Percentiles rank a stretch among this genome's conserved stretches.
Conservation (phyloP, 2,113 vertebrate species). For the Boulengeromyrus knoepffleri region DNA sequence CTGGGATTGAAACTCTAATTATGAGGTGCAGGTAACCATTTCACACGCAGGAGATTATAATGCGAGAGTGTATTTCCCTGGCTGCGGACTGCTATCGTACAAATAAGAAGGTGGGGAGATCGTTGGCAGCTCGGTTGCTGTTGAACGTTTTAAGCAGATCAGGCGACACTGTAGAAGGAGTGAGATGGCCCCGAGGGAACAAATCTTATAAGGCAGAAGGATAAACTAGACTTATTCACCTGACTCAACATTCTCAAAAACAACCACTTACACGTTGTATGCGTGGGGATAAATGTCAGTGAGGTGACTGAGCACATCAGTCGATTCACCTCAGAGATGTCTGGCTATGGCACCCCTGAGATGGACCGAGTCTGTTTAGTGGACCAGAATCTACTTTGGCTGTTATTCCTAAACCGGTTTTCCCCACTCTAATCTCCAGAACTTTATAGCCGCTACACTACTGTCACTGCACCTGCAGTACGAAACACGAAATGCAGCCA, state of each 20-base stretch:
- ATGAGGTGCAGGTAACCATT: background rate
- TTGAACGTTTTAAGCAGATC: background rate
- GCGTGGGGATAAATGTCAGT: slow-evolving; percentile 3
- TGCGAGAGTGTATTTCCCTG: background rate
- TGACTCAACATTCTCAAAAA: background rate
- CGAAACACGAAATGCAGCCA: slow-evolving; percentile 47
- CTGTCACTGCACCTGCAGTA: slow-evolving; percentile 47
- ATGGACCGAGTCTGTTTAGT: slow-evolving; percentile 4
- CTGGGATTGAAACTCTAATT: background rate
- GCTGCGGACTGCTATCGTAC: background rate
- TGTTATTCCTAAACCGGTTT: slow-evolving; percentile 34
- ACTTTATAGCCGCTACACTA: slow-evolving; percentile 45
- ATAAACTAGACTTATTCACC: slow-evolving; percentile 20
- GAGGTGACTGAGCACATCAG: background rate
- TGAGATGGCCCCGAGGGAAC: background rate
- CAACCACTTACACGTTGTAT: background rate
- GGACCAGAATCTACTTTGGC: slow-evolving; percentile 23
- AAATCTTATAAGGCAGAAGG: slow-evolving; percentile 15
- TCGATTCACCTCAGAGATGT: background rate
- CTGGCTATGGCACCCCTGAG: background rate
- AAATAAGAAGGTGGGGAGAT: background rate
- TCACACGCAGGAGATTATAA: background rate
- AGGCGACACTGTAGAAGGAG: background rate
- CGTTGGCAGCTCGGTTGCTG: background rate
- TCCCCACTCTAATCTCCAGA: slow-evolving; percentile 31